These are phyloP conservation scores for Tuberolachnus salignus DNA, from an alignment of 2,888 invertebrate species.

Conservation along the genomic window DNA sequence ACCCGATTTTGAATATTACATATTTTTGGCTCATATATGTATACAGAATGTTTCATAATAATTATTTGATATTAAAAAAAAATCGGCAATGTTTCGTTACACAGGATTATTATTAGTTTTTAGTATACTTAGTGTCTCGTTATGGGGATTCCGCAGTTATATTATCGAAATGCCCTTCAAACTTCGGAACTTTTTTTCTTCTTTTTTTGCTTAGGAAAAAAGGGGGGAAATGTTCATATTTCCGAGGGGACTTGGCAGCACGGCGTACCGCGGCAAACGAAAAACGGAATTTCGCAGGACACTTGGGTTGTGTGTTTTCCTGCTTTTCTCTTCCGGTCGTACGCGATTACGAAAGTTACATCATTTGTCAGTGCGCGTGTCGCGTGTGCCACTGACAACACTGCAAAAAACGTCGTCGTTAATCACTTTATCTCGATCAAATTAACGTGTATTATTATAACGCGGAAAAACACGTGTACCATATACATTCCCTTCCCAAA, in stretches of 20 bases:
- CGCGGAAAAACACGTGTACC: constrained; percentile 36
- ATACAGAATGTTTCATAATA: too few species aligned
- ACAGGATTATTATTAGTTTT: not conserved
- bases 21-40: too few species aligned
- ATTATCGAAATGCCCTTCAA: constrained; percentile 33
- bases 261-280: constrained; percentile 4
- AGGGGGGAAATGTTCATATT: constrained; percentile 10
- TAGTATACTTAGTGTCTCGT: constrained; percentile 13
- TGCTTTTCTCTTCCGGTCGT: constrained; percentile 23
- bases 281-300: constrained; percentile 43
- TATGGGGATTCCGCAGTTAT: constrained; percentile 17
- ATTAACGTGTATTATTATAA: constrained; percentile 56
- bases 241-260: constrained; percentile 8
- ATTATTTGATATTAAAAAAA: too few species aligned
- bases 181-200: constrained; percentile 31
- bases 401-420: constrained; percentile 45
- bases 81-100: not conserved
- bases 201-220: constrained; percentile 1
- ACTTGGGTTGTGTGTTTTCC: constrained; percentile 49
- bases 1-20: too few species aligned
- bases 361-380: constrained; percentile 54
- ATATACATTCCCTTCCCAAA: constrained; percentile 15
- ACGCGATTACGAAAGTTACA: constrained; percentile 54
- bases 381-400: constrained; percentile 54
- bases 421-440: constrained; percentile 46